Evolutionary conservation across 2,888 invertebrate genomes (phyloP).

Genomic region (Pinctada fucata): DNA sequence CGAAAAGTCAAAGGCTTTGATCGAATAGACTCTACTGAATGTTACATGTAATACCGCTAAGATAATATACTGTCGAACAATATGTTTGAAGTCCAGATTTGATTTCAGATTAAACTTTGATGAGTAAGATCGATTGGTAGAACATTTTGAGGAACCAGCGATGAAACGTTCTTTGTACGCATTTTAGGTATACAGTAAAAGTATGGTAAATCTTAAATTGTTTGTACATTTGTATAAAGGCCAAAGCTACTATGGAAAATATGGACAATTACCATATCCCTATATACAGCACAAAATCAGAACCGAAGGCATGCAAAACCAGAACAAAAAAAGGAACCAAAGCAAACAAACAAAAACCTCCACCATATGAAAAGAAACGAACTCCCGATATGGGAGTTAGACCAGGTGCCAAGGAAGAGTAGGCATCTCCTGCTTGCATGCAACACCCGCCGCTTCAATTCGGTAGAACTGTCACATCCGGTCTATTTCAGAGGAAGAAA

Average conservation of each 20-base stretch:
- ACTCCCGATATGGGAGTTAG: too few species aligned
- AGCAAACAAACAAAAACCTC: too few species aligned
- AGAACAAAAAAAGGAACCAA: too few species aligned
- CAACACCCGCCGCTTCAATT: too few species aligned
- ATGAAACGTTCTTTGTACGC: neutral
- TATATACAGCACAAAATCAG: too few species aligned
- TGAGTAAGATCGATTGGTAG: neutral
- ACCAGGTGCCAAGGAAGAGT: too few species aligned
- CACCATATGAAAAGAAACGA: too few species aligned
- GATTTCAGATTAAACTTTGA: neutral
- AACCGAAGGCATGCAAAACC: too few species aligned
- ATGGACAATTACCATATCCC: too few species aligned
- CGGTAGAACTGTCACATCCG: too few species aligned
- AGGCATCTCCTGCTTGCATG: too few species aligned
- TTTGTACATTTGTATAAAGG: neutral
- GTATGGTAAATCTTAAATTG: neutral
- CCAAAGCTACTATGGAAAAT: neutral
- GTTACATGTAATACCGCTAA: neutral
- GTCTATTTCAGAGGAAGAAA: too few species aligned
- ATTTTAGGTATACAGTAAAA: neutral
- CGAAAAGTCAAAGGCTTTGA: neutral
- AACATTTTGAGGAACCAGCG: neutral
- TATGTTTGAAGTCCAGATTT: neutral
- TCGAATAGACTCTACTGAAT: neutral
- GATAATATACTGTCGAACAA: neutral